Evolutionary conservation across 2,113 vertebrate genomes (phyloP).

Genomic region (Aleadryas rufinucha): DNA sequence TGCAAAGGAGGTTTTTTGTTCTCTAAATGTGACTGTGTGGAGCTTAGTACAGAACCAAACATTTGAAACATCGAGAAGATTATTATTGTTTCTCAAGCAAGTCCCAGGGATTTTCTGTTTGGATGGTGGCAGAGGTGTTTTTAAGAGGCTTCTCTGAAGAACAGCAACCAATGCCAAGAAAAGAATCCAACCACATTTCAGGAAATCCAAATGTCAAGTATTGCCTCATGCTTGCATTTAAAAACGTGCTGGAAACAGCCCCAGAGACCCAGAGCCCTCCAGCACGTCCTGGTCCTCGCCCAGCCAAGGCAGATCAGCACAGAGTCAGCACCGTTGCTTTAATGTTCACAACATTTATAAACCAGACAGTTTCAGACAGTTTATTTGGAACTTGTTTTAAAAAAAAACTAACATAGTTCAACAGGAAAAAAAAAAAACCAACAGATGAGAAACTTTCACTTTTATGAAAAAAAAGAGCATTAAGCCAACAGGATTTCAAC

Average conservation of each 20-base stretch:
- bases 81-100: not conserved
- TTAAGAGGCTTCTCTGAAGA: conserved; percentile 7
- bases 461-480: conserved; percentile 26
- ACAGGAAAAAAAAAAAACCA: not conserved
- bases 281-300: not conserved
- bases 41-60: conserved; percentile 23
- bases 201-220: conserved; percentile 31
- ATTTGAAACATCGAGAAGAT: not conserved
- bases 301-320: not conserved
- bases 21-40: conserved; percentile 14
- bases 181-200: not conserved
- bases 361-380: conserved; percentile 46
- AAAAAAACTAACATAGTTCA: conserved; percentile 48
- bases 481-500: conserved; percentile 62
- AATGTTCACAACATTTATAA: conserved; percentile 18
- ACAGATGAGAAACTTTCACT: conserved; percentile 42
- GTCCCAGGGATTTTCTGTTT: not conserved
- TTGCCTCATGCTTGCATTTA: not conserved
- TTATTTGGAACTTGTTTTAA: conserved; percentile 21
- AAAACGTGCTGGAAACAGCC: not conserved
- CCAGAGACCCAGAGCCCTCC: not conserved
- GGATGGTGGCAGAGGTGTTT: not conserved
- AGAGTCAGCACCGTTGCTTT: not conserved
- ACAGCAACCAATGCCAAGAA: not conserved
- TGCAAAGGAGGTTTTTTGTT: conserved; percentile 25